Percentiles rank a stretch among this genome's conserved stretches.
These are phyloP conservation scores for Flabesymbios commensalis DNA, from an alignment of 2,888 invertebrate genomes.

Conservation along the genomic window DNA sequence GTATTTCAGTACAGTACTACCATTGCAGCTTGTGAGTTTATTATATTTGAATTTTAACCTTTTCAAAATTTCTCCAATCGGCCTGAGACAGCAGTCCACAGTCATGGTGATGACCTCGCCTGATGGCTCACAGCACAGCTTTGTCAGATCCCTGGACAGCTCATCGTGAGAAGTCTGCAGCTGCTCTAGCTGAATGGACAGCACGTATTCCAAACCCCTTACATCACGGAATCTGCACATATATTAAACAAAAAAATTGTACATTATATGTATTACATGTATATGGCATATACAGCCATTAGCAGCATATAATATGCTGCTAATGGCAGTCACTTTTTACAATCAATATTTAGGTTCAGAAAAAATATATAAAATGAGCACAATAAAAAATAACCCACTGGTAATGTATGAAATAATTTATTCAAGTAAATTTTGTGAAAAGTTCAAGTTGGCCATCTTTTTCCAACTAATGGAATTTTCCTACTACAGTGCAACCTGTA, in stretches of 20 bases:
- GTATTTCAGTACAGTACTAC: too few species aligned
- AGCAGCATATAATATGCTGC: too few species aligned
- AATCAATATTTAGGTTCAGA: not conserved
- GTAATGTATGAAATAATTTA: too few species aligned
- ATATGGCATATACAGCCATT: too few species aligned
- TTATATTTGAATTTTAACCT: too few species aligned
- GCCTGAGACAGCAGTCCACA: slow-evolving; percentile 68
- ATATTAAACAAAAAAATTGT: too few species aligned
- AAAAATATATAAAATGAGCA: not conserved
- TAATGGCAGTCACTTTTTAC: not conserved
- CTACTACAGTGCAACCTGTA: too few species aligned
- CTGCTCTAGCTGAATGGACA: slow-evolving; percentile 55
- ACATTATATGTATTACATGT: too few species aligned
- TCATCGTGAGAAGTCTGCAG: slow-evolving; percentile 53
- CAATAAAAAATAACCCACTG: not conserved
- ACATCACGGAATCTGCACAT: slow-evolving; percentile 52
- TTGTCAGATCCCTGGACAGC: slow-evolving; percentile 53
- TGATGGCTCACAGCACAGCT: slow-evolving; percentile 49
- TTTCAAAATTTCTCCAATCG: slow-evolving; percentile 23
- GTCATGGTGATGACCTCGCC: slow-evolving; percentile 63
- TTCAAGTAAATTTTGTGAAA: too few species aligned
- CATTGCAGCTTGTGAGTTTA: too few species aligned
- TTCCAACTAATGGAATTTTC: too few species aligned
- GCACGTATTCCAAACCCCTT: slow-evolving; percentile 55
- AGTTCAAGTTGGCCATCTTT: too few species aligned